Evolutionary conservation across 1,140 invertebrate genomes (phyloP).

Genomic region (Cydia fagiglandana): DNA sequence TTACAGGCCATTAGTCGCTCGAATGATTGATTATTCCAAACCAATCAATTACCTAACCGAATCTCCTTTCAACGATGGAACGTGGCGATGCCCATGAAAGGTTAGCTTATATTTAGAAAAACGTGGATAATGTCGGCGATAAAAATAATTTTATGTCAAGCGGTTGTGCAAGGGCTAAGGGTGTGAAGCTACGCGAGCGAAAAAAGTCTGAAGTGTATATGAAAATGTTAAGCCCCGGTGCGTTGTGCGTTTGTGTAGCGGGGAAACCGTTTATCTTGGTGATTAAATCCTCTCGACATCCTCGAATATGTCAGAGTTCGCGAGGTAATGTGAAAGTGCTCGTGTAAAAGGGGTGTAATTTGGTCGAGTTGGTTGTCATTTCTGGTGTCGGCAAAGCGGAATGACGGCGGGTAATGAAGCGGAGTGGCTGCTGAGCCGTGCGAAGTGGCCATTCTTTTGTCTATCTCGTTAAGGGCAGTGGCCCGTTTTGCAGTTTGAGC

Average conservation of each 20-base stretch:
- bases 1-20: slow-evolving; percentile 18
- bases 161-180: background rate
- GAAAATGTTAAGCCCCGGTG: background rate
- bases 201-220: slow-evolving; percentile 4
- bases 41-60: slow-evolving; percentile 9
- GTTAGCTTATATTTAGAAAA: slow-evolving; percentile 11
- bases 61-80: slow-evolving; percentile 10
- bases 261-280: slow-evolving; percentile 26
- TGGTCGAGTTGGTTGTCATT: background rate
- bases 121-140: slow-evolving; percentile 14
- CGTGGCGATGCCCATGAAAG: slow-evolving; percentile 9
- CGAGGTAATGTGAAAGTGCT: background rate
- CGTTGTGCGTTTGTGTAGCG: background rate
- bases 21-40: slow-evolving; percentile 16
- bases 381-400: background rate
- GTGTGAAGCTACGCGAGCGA: background rate
- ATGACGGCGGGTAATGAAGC: slow-evolving; percentile 20
- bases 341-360: slow-evolving; percentile 13
- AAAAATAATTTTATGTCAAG: slow-evolving; percentile 26
- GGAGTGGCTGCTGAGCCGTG: slow-evolving; percentile 19
- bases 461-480: slow-evolving; percentile 18
- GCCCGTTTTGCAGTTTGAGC: slow-evolving; percentile 10
- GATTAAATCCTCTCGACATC: slow-evolving; percentile 30
- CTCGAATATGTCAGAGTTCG: slow-evolving; percentile 25
- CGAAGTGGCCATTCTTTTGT: slow-evolving; percentile 24